A percentile compares a stretch with the other conserved stretches of the same genome.
phyloP scores from a whole-genome alignment of 2,888 invertebrate genomes.

The Criorhina ranunculi region DNA sequence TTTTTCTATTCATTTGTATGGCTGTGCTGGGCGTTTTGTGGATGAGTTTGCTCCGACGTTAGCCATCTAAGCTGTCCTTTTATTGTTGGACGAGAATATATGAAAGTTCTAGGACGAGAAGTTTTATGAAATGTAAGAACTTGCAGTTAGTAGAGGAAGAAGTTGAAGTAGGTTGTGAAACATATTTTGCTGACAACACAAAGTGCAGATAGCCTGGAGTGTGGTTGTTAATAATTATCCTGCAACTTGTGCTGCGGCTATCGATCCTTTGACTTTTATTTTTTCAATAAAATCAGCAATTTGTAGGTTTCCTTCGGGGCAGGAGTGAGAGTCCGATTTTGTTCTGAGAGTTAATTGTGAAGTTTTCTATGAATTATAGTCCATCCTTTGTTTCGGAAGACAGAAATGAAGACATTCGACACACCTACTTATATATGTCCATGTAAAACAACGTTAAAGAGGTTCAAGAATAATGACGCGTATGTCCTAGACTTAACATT shows the following conservation, averaged over 20 bases:
- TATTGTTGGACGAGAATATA: not conserved
- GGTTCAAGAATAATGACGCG: no score
- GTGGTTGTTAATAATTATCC: slow-evolving; percentile 23
- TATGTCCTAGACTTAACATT: no score
- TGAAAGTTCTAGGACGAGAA: not conserved
- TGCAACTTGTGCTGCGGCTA: not conserved
- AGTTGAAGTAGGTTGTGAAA: slow-evolving; percentile 42
- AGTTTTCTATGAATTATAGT: not conserved
- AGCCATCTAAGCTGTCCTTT: slow-evolving; percentile 19
- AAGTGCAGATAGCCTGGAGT: slow-evolving; percentile 1
- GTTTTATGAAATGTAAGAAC: slow-evolving; percentile 18
- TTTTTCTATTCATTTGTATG: slow-evolving; percentile 63
- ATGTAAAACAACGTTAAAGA: no score
- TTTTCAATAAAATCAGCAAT: not conserved
- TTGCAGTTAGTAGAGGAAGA: slow-evolving; percentile 39
- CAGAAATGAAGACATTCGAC: no score
- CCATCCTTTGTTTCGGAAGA: no score
- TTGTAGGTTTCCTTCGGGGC: not conserved
- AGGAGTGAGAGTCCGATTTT: not conserved
- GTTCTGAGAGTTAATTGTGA: not conserved
- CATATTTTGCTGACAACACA: slow-evolving; percentile 38
- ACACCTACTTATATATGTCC: no score
- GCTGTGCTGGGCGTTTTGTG: slow-evolving; percentile 45
- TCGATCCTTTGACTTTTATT: slow-evolving; percentile 9
- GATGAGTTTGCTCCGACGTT: slow-evolving; percentile 28